These are phyloP conservation scores for Tiliqua scincoides DNA, from an alignment of 2,113 vertebrate genomes.

Conservation along the genomic window DNA sequence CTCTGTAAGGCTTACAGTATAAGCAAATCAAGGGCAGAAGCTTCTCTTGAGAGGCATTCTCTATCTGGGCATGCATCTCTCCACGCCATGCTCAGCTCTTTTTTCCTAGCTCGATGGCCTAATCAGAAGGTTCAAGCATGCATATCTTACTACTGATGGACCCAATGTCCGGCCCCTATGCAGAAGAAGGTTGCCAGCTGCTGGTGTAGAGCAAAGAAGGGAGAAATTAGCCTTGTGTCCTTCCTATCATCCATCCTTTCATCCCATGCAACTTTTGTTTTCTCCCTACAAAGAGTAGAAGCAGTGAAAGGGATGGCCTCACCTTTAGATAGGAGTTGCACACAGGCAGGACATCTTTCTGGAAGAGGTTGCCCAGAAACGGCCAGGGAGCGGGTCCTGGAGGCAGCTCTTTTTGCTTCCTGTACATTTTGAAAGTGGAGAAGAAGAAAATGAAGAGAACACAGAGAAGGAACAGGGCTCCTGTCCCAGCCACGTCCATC, in stretches of 20 bases:
- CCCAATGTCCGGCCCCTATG: no score
- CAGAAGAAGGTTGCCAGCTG: no score
- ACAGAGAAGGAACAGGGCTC: conserved; percentile 3
- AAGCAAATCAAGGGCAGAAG: no score
- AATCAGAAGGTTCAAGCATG: no score
- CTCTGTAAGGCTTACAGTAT: no score
- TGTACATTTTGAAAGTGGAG: background rate
- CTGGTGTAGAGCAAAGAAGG: background rate
- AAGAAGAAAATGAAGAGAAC: background rate
- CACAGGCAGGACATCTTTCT: conserved; percentile 59
- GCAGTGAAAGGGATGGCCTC: rapidly evolving
- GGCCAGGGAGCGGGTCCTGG: conserved; percentile 51
- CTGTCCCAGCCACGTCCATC: background rate
- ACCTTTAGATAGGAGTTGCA: conserved; percentile 46
- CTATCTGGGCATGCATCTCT: no score
- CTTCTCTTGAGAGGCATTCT: no score
- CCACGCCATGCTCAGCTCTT: no score
- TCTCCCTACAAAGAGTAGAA: background rate
- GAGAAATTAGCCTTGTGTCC: background rate
- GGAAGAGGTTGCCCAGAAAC: conserved; percentile 64
- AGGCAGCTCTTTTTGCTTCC: conserved; percentile 35
- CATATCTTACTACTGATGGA: no score
- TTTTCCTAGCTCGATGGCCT: no score
- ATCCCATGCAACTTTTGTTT: rapidly evolving
- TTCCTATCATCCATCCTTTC: background rate